Base-by-base conservation (phyloP, 2,888 invertebrate species). In the Bombylius discolor region DNA sequence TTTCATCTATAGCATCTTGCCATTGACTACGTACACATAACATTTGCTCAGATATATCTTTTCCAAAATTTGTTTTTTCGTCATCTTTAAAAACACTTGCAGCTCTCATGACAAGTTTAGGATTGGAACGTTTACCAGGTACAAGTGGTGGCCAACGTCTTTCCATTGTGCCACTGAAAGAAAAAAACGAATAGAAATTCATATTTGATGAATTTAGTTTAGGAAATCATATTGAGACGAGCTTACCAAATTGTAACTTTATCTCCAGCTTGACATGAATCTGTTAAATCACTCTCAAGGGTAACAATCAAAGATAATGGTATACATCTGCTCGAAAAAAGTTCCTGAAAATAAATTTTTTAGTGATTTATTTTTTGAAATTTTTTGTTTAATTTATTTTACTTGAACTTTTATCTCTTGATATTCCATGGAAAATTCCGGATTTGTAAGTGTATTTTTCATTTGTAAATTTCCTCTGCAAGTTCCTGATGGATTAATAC, bases 231-330 rank as follows among this genome's bases (percentile, higher is more conserved):
- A 23, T 23, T 23, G 23, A 23, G 23, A 23, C 23, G 23, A 23
- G 23, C 23, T 69, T 74, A 91, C 92, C 87, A 86, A 60, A 93
- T 81, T 60, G 84, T 81, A 14, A 93, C 81, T 77, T 89, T 87
- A 77, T 94, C 92, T 1, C 94, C 94, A 53, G 93, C 91, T 71
- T 89, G 89, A 69, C 91, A 91, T 59, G 76, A 76, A 71, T 92
- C 91, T 0, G 92, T 91, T 33, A 94, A 76, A 73, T 93, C 93
- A 76, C 93, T 84, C 67, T 90, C 87, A 47, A 91, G 68, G 1
- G 86, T 83, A 1, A 89, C 83, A 81, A 83, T 83, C 77, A 90
- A 80, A 1, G 86, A 82, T 13, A 83, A 79, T 1, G 89, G 89
- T 64, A 89, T 78, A 58, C 79, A 80, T 59, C 85, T 73, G 65